These are phyloP conservation scores for Idaea biselata DNA, from an alignment of 2,888 invertebrate species.

Conservation along the genomic window DNA sequence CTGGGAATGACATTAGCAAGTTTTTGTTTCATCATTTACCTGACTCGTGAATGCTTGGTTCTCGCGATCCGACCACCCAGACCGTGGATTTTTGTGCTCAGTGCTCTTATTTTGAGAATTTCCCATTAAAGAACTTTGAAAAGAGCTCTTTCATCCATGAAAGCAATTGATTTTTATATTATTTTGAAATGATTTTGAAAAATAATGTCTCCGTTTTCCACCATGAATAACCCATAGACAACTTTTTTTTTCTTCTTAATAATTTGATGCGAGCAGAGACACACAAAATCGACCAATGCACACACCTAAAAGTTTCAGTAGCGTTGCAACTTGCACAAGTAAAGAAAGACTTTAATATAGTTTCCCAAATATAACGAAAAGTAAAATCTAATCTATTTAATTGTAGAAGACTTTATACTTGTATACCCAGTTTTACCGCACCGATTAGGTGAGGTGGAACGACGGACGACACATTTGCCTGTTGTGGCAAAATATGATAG, in stretches of 20 bases:
- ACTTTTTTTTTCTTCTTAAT: slow-evolving; percentile 8
- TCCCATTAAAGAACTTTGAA: slow-evolving; percentile 64
- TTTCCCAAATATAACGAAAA: no score
- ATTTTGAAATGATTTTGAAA: slow-evolving; percentile 38
- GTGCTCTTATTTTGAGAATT: slow-evolving; percentile 65
- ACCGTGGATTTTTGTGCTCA: slow-evolving; percentile 53
- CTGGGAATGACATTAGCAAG: slow-evolving; percentile 79
- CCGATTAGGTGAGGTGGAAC: no score
- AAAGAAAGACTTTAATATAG: no score
- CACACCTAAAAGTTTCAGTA: no score
- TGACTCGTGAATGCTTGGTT: slow-evolving; percentile 71
- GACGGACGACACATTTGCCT: no score
- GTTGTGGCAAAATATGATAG: no score
- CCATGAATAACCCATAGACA: slow-evolving; percentile 52
- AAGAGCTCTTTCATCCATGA: background rate
- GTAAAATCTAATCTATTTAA: no score
- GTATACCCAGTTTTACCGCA: no score
- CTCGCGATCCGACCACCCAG: slow-evolving; percentile 56
- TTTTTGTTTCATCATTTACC: slow-evolving; percentile 71
- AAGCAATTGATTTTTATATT: slow-evolving; percentile 28
- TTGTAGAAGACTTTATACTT: no score
- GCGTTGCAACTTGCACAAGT: no score
- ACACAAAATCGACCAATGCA: no score
- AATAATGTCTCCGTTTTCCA: slow-evolving; percentile 38
- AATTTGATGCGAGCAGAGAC: background rate